Evolutionary conservation across 1,140 invertebrate genomes (phyloP).

Genomic region (Eciton burchellii): DNA sequence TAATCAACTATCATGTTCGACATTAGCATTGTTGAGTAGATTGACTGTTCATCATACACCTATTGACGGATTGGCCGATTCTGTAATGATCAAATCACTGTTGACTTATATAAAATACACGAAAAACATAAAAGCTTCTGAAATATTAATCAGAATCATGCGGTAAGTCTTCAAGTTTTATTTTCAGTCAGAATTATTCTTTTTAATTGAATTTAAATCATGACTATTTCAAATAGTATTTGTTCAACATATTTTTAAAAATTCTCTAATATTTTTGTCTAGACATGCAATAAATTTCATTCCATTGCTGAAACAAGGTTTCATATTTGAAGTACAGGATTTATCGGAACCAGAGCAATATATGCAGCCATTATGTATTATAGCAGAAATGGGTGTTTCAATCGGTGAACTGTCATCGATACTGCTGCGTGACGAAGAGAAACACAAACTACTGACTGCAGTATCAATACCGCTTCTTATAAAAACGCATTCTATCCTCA

Average conservation of each 20-base stretch:
- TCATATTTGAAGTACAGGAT: conserved; percentile 80
- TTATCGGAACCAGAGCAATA: conserved; percentile 76
- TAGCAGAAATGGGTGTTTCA: conserved; percentile 79
- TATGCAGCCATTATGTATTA: conserved; percentile 64
- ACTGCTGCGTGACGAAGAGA: conserved; percentile 76
- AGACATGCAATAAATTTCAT: conserved; percentile 80
- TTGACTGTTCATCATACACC: conserved; percentile 75
- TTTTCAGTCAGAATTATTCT: not conserved
- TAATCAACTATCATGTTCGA: conserved; percentile 69
- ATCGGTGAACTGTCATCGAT: conserved; percentile 78
- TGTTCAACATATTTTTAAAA: not conserved
- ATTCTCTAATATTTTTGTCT: conserved; percentile 12
- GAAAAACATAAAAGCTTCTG: conserved; percentile 73
- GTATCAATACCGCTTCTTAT: conserved; percentile 83
- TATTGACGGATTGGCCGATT: conserved; percentile 79
- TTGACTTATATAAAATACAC: conserved; percentile 78
- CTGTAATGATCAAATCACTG: conserved; percentile 78
- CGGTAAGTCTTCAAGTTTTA: conserved; percentile 66
- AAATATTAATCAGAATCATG: conserved; percentile 78
- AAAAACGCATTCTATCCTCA: conserved; percentile 71
- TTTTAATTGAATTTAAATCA: not conserved
- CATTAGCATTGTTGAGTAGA: conserved; percentile 75
- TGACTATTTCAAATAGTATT: not conserved
- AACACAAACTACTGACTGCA: conserved; percentile 77
- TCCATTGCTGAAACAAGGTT: conserved; percentile 81